Conservation (phyloP, 2,113 vertebrate species). For the Neolamprologus kungweensis region DNA sequence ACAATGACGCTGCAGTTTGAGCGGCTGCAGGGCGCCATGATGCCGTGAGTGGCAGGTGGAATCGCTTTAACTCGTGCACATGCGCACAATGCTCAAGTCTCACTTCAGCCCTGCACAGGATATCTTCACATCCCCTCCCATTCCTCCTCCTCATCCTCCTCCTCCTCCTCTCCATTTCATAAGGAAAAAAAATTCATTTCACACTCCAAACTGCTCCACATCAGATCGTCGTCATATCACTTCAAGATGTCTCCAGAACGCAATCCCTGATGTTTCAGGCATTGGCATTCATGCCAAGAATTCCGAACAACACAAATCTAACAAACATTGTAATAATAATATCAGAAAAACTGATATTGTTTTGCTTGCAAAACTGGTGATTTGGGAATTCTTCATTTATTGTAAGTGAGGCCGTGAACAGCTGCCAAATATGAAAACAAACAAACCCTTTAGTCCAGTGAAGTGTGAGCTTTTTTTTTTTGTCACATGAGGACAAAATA, state of each 20-base stretch:
- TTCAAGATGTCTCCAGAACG: not conserved
- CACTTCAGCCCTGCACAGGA: not conserved
- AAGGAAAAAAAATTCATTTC: not conserved
- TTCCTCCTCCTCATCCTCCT: not conserved
- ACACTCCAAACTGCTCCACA: not conserved
- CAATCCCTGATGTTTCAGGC: not conserved
- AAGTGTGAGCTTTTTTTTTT: not conserved
- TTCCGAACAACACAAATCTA: not conserved
- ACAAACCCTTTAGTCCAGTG: not conserved
- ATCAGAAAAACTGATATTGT: not conserved
- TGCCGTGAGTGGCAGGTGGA: slow-evolving; percentile 20
- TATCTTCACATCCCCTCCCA: not conserved
- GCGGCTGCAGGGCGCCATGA: not conserved
- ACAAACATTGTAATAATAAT: not conserved
- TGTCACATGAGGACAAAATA: not conserved
- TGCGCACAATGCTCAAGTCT: not conserved
- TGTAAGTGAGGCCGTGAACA: not conserved
- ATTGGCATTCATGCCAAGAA: not conserved
- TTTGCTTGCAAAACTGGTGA: not conserved
- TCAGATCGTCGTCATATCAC: not conserved
- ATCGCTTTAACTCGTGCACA: not conserved
- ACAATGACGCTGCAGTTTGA: slow-evolving; percentile 27
- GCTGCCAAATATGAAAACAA: not conserved
- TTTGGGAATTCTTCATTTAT: not conserved
- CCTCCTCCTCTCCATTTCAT: not conserved